Evolutionary conservation across 2,888 invertebrate species (phyloP), one percentile per base, ranked within the genome.

Genomic region (Notodonta ziczac): DNA sequence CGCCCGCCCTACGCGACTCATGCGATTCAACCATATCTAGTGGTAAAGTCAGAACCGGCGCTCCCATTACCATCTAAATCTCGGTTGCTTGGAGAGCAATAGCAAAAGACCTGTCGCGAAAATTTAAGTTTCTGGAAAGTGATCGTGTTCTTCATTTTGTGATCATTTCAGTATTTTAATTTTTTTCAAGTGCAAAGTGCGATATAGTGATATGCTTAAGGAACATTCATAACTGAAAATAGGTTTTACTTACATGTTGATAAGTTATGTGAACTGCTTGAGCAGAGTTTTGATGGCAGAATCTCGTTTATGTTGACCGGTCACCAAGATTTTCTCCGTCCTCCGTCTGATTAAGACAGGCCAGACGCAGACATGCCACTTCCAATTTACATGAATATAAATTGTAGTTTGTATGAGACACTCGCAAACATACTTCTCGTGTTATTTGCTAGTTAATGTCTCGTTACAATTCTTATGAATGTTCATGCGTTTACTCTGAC

Each of bases 1-100:
- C 84, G 85, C 81, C 83, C 87, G 83, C 79, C 85, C 81, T 81
- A 86, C 83, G 73, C 85, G 83, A 89, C 89, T 88, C 89, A 85
- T 88, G 86, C 87, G 88, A 87, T 86, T 64, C 66, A 59, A 69
- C 66, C 63, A 78, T 81, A 72, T 60, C 69, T 83, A 60, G 60
- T 72, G 64, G 65, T 61, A 66, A 68, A 70, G 63, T 65, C 66
- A 56, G 59, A 66, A 67, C 63, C 66, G 58, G 57, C 61, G 58
- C 42, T 61, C 55, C 39, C 14, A 58, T 44, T 59, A 69, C 60
- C 57, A 61, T 60, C 59, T 59, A 44, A 59, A 72, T 56, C 66
- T 60, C 24, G 24, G 57, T 60, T 35, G 4, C 35, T 35, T 35
- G 60, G 58, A 67, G 56, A 56, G 57, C 60, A 64, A 59, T 62